Evolutionary conservation across 2,888 invertebrate genomes (phyloP).

Genomic region (Brachyopa scutellaris): DNA sequence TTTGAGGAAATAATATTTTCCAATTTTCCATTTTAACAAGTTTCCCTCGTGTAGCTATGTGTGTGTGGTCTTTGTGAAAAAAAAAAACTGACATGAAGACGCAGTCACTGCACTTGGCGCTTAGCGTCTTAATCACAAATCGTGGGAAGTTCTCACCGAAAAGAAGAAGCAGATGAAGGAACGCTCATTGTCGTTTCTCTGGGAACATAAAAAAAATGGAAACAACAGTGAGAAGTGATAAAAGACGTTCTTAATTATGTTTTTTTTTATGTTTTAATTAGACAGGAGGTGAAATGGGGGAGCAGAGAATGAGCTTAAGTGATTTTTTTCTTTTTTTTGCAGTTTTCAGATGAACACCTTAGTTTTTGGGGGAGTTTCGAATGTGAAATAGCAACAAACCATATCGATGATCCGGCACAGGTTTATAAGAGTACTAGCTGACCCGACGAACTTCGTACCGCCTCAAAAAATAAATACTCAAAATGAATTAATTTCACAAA

Average conservation of each 20-base stretch:
- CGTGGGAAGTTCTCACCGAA: constrained; percentile 62
- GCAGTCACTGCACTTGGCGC: constrained; percentile 42
- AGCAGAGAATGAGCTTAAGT: neutral
- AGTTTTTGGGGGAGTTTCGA: too few relatives aligned
- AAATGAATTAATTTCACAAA: too few relatives aligned
- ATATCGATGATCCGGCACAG: too few relatives aligned
- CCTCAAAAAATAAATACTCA: too few relatives aligned
- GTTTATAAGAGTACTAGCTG: too few relatives aligned
- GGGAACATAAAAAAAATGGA: constrained; percentile 20
- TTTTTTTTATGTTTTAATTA: constrained; percentile 31
- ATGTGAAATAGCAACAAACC: too few relatives aligned
- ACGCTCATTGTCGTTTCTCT: constrained; percentile 42
- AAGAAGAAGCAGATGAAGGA: constrained; percentile 20
- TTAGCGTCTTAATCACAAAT: constrained; percentile 50
- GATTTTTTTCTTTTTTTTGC: too few relatives aligned
- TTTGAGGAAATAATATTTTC: constrained; percentile 46
- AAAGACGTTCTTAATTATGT: constrained; percentile 36
- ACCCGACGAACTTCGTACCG: too few relatives aligned
- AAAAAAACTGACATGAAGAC: too few relatives aligned
- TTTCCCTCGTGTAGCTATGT: constrained; percentile 3
- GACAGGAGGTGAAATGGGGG: neutral
- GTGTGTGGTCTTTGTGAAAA: neutral
- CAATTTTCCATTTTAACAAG: constrained; percentile 34
- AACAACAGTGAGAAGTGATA: neutral
- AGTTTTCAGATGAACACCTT: too few relatives aligned